Evolutionary conservation across 1,140 invertebrate species (phyloP).

Genomic region (Drosophila bipectinata): DNA sequence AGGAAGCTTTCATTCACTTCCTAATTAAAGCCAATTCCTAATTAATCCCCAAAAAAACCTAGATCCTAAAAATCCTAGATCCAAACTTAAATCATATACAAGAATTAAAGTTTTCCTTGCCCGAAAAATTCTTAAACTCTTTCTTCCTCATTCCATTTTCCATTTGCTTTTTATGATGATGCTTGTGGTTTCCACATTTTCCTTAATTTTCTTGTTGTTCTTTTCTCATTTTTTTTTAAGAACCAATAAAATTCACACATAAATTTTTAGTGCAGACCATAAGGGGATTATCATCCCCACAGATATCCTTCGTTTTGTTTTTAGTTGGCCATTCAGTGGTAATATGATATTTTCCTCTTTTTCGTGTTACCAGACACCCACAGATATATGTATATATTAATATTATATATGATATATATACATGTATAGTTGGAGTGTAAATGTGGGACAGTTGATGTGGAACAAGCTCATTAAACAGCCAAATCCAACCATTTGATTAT

Average conservation of each 20-base stretch:
- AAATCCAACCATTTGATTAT: conserved; percentile 69
- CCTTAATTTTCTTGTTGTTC: conserved; percentile 5
- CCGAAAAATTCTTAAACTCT: not conserved
- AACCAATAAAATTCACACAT: conserved; percentile 50
- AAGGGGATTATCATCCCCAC: conserved; percentile 22
- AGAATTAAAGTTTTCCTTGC: no score
- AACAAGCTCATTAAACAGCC: conserved; percentile 73
- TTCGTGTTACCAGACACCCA: conserved; percentile 1
- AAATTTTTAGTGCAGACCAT: conserved; percentile 39
- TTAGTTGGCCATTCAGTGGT: conserved; percentile 13
- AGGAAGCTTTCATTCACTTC: no score
- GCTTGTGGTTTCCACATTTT: conserved; percentile 15
- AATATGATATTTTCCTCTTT: conserved; percentile 19
- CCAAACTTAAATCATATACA: no score
- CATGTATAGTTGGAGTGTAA: not conserved
- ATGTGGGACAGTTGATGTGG: conserved; percentile 42
- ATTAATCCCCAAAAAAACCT: no score
- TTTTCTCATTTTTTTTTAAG: conserved; percentile 17
- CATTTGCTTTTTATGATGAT: conserved; percentile 14
- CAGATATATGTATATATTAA: not conserved
- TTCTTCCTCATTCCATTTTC: not conserved
- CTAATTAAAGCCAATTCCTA: no score
- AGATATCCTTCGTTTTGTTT: not conserved
- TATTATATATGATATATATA: not conserved
- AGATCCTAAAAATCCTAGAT: no score